phyloP scores from a whole-genome alignment of 2,888 invertebrate genomes.

The Spialia ferax region DNA sequence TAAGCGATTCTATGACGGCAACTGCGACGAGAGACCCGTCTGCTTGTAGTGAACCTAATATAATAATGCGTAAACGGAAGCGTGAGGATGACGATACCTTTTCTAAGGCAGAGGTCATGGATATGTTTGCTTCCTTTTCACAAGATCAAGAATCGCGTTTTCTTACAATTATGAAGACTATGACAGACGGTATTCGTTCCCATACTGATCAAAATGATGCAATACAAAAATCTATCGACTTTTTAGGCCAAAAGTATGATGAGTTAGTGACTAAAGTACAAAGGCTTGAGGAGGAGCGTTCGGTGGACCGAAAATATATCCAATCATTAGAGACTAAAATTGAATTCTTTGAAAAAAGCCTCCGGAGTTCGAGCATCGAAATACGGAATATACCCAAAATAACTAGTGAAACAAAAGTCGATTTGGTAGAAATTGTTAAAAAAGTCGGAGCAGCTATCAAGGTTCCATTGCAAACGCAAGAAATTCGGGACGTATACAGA shows the following conservation, averaged over 20 bases:
- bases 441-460: too few species aligned
- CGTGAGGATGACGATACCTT: not conserved
- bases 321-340: not conserved
- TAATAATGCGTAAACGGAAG: too few species aligned
- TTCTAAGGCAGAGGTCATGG: not conserved
- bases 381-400: not conserved
- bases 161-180: not conserved
- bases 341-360: not conserved
- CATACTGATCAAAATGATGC: not conserved
- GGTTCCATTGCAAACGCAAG: too few species aligned
- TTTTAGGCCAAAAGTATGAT: conserved; percentile 1
- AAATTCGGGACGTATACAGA: too few species aligned
- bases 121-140: not conserved
- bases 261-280: not conserved
- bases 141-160: not conserved
- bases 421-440: not conserved
- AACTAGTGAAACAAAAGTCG: not conserved
- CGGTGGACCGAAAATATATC: not conserved
- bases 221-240: not conserved
- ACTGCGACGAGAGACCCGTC: too few species aligned
- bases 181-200: not conserved
- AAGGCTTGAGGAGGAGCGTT: not conserved
- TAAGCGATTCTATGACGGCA: too few species aligned
- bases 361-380: not conserved
- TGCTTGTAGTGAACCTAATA: too few species aligned